Base-by-base conservation (phyloP, 92 coral and sea anemone genomes). In the Palythoa grandis region DNA sequence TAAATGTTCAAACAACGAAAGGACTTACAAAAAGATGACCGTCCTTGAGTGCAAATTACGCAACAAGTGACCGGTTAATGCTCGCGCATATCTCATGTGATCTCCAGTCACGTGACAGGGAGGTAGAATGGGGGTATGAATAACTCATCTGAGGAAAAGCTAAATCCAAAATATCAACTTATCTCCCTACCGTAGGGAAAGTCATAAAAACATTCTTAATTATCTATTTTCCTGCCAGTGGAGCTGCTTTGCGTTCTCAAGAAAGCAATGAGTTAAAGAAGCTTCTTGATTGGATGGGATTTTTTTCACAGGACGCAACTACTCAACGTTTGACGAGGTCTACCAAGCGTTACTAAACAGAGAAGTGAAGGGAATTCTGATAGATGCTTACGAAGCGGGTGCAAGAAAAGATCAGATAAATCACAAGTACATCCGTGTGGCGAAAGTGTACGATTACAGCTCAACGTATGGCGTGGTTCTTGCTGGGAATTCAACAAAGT, bases 381-480 rank as follows among this genome's bases (percentile, higher is more conserved):
- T 80, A 40, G 85, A 80, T 17, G 85, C 85, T 11, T 80, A 80
- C 23, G 85, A 80, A 15, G 85, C 85, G 0, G 85, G 85, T n/a
- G 85, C 85, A 9, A 80, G 85, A 58, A 80, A 80, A 20, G 40
- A 80, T 6, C 85, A 80, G 75, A 65, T 80, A 3, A 66, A 23
- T 1, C 58, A 80, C 74, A 66, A 66, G 63, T 63, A 80, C 60
- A 66, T 67, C 47, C 85, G 85, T 1, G 85, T 80, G 12, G 85
- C 43, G 85, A 80, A 80, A 80, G 60, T 80, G 20, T 80, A 80
- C 85, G 85, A 80, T 65, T 80, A 80, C 23, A 80, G 85, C 63
- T 80, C 85, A 47, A 80, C 85, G 5, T 80, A 80, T 24, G 85
- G 85, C 74, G 85, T 80, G 15, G 85, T 80, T 47, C 85, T 80